Percentiles rank a stretch among this genome's conserved stretches.
These are phyloP conservation scores for Nanorana parkeri DNA, from an alignment of 2,113 vertebrate genomes.

Conservation along the genomic window DNA sequence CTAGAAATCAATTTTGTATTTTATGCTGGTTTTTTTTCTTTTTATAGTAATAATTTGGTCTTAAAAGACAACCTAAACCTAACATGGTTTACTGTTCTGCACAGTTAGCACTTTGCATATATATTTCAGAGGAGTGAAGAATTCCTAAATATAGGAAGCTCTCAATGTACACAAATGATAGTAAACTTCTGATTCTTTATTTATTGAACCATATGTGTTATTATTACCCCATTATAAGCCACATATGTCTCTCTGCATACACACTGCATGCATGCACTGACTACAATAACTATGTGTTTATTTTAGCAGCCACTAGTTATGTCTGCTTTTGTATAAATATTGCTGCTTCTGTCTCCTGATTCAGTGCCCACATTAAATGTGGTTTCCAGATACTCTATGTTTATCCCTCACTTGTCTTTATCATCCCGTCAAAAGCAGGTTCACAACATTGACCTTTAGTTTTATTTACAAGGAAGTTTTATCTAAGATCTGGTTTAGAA, in stretches of 20 bases:
- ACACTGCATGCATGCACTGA: background rate
- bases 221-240: background rate
- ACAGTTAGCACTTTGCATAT: too few relatives aligned
- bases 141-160: too few relatives aligned
- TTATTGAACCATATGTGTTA: too few relatives aligned
- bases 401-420: slow-evolving; percentile 6
- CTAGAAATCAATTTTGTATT: too few relatives aligned
- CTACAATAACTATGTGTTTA: slow-evolving; percentile 25
- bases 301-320: slow-evolving; percentile 22
- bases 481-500: slow-evolving; percentile 25
- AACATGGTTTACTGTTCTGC: too few relatives aligned
- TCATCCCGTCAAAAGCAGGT: background rate
- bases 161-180: too few relatives aligned
- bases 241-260: slow-evolving; percentile 18
- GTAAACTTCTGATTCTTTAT: too few relatives aligned
- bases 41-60: too few relatives aligned
- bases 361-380: slow-evolving; percentile 29
- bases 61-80: too few relatives aligned
- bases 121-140: too few relatives aligned
- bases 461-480: slow-evolving; percentile 12
- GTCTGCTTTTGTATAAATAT: slow-evolving; percentile 36
- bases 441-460: background rate
- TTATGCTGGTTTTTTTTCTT: too few relatives aligned
- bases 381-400: background rate
- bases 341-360: background rate